Evolutionary conservation across 2,113 vertebrate genomes (phyloP).

Genomic region (Sapayoa aenigma): DNA sequence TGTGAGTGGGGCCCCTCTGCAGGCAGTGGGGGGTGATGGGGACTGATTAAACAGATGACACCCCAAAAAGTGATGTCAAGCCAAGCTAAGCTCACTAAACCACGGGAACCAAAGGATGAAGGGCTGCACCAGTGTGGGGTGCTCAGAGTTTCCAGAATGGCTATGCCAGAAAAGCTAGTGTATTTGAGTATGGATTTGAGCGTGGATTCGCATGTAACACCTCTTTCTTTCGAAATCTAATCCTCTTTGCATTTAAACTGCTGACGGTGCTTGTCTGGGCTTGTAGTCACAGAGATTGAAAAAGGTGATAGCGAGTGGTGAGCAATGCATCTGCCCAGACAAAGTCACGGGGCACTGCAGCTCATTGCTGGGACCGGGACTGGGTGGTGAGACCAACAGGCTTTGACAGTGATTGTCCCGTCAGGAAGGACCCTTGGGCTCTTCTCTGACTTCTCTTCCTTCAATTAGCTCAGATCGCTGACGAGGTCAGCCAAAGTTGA

Average conservation of each 20-base stretch:
- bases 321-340: background rate
- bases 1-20: accelerated
- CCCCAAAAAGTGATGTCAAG: background rate
- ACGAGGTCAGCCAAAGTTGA: background rate
- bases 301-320: background rate
- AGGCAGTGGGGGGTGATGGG: background rate
- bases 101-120: accelerated
- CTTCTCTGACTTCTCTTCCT: accelerated
- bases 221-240: background rate
- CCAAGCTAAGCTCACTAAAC: background rate
- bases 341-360: background rate
- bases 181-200: background rate
- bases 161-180: background rate
- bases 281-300: background rate
- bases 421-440: background rate
- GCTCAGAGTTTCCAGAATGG: background rate
- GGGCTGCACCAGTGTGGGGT: background rate
- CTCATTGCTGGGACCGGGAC: accelerated
- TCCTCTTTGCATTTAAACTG: background rate
- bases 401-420: background rate
- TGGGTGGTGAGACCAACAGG: background rate
- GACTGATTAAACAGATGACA: background rate
- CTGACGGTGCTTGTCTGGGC: background rate
- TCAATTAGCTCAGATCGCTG: background rate
- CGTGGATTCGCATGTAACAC: accelerated